Evolutionary conservation across 2,797 vertebrate species (phyloP).

Genomic region (Eulemur coronatus): DNA sequence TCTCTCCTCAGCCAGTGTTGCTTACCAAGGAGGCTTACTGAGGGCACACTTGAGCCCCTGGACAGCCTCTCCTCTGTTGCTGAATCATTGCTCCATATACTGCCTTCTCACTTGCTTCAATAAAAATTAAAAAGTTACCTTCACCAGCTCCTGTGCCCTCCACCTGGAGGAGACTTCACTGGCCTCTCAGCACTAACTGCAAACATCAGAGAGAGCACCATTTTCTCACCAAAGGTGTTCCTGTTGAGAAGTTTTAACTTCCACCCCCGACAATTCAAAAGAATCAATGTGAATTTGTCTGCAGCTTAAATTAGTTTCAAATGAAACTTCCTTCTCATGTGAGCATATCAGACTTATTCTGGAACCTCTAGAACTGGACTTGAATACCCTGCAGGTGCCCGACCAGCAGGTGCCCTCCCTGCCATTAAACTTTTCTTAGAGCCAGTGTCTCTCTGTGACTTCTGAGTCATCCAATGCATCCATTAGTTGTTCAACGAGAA

Average conservation of each 20-base stretch:
- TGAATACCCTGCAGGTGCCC: slow-evolving; percentile 53
- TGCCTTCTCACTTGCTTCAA: slow-evolving; percentile 78
- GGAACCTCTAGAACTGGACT: slow-evolving; percentile 77
- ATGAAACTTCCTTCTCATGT: slow-evolving; percentile 68
- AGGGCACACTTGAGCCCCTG: slow-evolving; percentile 75
- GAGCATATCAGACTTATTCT: slow-evolving; percentile 66
- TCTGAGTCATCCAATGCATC: slow-evolving; percentile 61
- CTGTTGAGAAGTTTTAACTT: neutral
- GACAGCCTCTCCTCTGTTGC: slow-evolving; percentile 63
- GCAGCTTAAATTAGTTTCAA: slow-evolving; percentile 70
- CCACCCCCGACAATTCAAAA: neutral
- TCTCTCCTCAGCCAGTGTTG: slow-evolving; percentile 71
- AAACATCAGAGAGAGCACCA: neutral
- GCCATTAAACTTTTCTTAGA: slow-evolving; percentile 63
- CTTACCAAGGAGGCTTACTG: slow-evolving; percentile 80
- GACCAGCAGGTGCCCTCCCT: neutral
- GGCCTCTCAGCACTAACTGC: neutral
- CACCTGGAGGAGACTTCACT: slow-evolving; percentile 19
- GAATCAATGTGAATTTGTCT: slow-evolving; percentile 76
- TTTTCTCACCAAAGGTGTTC: slow-evolving; percentile 9
- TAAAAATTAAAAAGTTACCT: slow-evolving; percentile 49
- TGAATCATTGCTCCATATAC: slow-evolving; percentile 70
- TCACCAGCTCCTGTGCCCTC: slow-evolving; percentile 72
- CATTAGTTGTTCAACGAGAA: slow-evolving; percentile 74
- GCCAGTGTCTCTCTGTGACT: slow-evolving; percentile 60